Evolutionary conservation across 2,888 invertebrate genomes (phyloP), one percentile per base, ranked within the genome.

Genomic region (Pandemis heparana): DNA sequence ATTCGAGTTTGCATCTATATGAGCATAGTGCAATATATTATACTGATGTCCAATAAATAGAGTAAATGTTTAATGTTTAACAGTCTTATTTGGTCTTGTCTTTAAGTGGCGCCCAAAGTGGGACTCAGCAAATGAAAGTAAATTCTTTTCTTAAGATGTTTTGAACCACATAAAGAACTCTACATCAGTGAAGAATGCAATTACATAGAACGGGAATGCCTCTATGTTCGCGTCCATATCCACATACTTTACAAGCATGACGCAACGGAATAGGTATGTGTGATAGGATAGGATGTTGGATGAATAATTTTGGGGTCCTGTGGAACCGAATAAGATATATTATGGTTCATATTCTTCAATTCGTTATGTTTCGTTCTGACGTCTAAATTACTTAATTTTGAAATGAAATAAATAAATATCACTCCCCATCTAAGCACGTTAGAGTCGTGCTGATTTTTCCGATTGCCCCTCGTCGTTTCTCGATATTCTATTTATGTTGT

Each of bases 191-290:
- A 23, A 69, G 73, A 73, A 73, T 69, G 73, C 64, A 73, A 73
- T 73, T 73, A 73, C 73, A 73, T 60, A 56, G 46, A 64, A 41
- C 16, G 39, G 63, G 73, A 73, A 73, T 73, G 73, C 48, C 63
- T 66, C 46, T 59, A 41, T 41, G 48, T 32, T 51, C 23, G 23
- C 53, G 53, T 67, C 16, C 56, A 64, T 71, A 66, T 53, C 62
- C 53, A 67, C 38, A 72, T 72, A n/a, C 51, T 60, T 60, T 12
- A 48, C 10, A 59, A 48, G 62, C 71, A 23, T 51, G 48, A 66
- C 60, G 51, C 48, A 16, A 67, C 14, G 18, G 48, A 16, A 38
- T n/a, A 9, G 32, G 41, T 14, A 62, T 67, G 48, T 51, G 18
- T 18, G 39, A 60, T 59, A 59, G 41, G 32, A 38, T 8, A 59